A percentile compares a stretch with the other conserved stretches of the same genome.
phyloP scores from a whole-genome alignment of 2,797 vertebrate species.

The Nyctibius grandis region DNA sequence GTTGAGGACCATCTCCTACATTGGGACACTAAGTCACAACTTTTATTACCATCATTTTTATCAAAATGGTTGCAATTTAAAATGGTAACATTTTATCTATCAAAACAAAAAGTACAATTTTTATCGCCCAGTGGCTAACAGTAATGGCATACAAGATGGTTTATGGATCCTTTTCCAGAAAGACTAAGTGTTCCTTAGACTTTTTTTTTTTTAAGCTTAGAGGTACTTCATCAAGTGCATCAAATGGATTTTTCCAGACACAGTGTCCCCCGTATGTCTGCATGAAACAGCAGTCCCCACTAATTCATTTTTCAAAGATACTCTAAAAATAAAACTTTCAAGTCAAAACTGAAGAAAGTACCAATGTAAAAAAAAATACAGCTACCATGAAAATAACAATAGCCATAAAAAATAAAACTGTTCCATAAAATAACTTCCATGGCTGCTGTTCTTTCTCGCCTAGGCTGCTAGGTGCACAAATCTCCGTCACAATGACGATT shows the following conservation, averaged over 20 bases:
- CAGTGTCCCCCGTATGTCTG: rapidly evolving
- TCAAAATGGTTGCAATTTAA: background rate
- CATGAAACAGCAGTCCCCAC: background rate
- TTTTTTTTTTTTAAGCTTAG: background rate
- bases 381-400: background rate
- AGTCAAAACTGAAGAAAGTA: background rate
- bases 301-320: background rate
- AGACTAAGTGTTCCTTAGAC: background rate
- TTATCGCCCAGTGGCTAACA: background rate
- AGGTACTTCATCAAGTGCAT: background rate
- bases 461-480: background rate
- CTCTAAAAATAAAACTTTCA: background rate
- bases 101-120: background rate
- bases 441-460: background rate
- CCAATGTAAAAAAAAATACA: background rate
- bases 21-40: background rate
- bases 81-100: background rate
- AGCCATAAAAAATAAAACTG: background rate
- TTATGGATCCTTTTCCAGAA: background rate
- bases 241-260: background rate
- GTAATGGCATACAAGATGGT: background rate
- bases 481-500: background rate
- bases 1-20: background rate
- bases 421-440: background rate
- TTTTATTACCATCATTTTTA: background rate